phyloP scores from a whole-genome alignment of 1,140 invertebrate species.

The Daktulosphaira vitifoliae region DNA sequence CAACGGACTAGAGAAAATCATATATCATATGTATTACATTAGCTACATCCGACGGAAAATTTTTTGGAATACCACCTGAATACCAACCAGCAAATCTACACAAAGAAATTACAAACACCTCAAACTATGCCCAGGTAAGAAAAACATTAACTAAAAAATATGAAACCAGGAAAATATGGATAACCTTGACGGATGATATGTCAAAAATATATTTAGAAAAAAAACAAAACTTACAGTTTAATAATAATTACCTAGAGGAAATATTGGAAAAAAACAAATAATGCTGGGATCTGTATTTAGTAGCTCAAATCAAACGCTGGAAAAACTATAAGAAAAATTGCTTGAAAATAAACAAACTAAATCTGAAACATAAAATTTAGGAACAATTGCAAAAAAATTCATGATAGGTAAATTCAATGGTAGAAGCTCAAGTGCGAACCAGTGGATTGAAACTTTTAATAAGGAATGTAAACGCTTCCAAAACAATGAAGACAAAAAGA shows the following conservation, averaged over 20 bases:
- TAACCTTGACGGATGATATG: neutral
- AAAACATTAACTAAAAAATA: neutral
- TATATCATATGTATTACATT: neutral
- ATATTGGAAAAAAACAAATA: neutral
- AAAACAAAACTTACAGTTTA: conserved; percentile 35
- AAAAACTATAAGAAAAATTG: conserved; percentile 31
- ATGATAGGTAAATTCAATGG: conserved; percentile 39
- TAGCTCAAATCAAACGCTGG: conserved; percentile 11
- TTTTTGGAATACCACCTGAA: neutral
- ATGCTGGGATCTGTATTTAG: no score
- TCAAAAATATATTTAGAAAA: conserved; percentile 27
- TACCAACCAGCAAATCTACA: neutral
- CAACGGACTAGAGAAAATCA: neutral
- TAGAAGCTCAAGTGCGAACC: conserved; percentile 38
- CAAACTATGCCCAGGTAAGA: neutral
- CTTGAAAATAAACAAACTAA: conserved; percentile 10
- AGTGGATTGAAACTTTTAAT: conserved; percentile 39
- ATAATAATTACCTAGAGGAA: conserved; percentile 35
- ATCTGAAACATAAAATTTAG: neutral
- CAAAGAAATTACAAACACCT: neutral
- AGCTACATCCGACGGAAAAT: neutral
- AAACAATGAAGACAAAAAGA: conserved; percentile 34
- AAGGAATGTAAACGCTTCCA: conserved; percentile 39
- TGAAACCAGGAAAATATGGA: neutral
- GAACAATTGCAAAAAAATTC: conserved; percentile 34